Conservation (phyloP, 1,140 invertebrate species). For the Galleria mellonella region DNA sequence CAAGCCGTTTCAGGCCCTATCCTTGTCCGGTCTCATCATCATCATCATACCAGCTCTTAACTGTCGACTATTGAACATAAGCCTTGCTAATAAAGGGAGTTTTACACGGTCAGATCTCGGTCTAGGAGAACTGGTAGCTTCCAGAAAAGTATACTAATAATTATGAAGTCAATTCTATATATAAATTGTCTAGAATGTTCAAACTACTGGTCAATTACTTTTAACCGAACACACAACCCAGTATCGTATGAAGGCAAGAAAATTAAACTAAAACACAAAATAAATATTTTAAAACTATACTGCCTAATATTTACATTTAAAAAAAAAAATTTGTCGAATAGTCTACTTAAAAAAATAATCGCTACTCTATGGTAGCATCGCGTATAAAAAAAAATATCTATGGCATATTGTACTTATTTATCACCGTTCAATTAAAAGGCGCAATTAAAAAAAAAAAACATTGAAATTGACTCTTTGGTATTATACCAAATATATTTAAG, state of each 20-base stretch:
- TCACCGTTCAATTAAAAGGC: conserved; percentile 20
- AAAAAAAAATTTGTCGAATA: conserved; percentile 19
- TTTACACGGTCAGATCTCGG: no score
- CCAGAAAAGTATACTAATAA: no score
- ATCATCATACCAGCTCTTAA: no score
- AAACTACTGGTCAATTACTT: no score
- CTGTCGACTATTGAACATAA: no score
- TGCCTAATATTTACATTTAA: conserved; percentile 30
- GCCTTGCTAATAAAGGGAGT: no score
- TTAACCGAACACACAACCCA: no score
- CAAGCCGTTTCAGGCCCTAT: no score
- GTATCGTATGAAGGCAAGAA: conserved; percentile 22
- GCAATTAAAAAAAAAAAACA: conserved; percentile 6
- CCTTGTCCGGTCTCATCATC: no score
- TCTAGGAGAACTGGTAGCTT: no score
- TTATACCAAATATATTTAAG: conserved; percentile 22
- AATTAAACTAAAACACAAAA: conserved; percentile 13
- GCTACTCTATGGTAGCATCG: conserved; percentile 21
- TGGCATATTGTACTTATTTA: conserved; percentile 59
- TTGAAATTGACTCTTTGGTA: conserved; percentile 29
- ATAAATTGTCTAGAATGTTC: no score
- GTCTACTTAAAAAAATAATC: conserved; percentile 32
- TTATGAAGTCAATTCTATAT: no score
- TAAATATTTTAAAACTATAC: conserved; percentile 29
- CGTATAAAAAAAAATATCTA: conserved; percentile 28